Conservation (phyloP, 2,888 invertebrate genomes). For the Netelia melanura region DNA sequence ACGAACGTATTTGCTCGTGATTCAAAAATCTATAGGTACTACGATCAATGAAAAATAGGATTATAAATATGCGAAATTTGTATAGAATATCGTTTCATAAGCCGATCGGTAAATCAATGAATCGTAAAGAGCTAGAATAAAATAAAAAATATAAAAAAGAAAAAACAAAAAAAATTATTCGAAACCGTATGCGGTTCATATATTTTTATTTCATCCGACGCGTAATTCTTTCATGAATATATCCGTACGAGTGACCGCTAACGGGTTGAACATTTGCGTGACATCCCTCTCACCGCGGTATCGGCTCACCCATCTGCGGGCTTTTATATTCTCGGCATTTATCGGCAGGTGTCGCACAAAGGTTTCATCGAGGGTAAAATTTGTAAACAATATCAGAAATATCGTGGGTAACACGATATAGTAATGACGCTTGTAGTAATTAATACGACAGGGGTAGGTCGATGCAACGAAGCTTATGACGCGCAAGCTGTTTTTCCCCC, state of each 20-base stretch:
- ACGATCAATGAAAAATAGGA: not conserved
- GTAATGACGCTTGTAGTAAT: not conserved
- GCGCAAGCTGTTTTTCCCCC: too few species aligned
- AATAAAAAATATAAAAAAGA: not conserved
- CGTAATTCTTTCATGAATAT: slow-evolving; percentile 37
- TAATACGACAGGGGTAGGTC: too few species aligned
- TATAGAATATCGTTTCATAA: not conserved
- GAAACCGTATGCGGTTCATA: not conserved
- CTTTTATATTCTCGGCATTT: slow-evolving; percentile 49
- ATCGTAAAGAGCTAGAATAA: not conserved
- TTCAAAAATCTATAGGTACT: too few species aligned
- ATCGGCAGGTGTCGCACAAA: slow-evolving; percentile 29
- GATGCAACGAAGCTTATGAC: too few species aligned
- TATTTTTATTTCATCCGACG: slow-evolving; percentile 38
- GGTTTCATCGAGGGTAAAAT: not conserved
- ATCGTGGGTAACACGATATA: not conserved
- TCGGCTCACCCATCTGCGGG: slow-evolving; percentile 45
- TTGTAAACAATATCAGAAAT: not conserved
- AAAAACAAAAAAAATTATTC: not conserved
- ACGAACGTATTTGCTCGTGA: too few species aligned
- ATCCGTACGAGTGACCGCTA: slow-evolving; percentile 27
- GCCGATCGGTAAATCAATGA: not conserved
- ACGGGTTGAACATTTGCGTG: slow-evolving; percentile 32
- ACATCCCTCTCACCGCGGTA: slow-evolving; percentile 24
- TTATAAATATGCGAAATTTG: too few species aligned